Base-by-base conservation (phyloP, 2,888 invertebrate species). In the Papilio demoleus region DNA sequence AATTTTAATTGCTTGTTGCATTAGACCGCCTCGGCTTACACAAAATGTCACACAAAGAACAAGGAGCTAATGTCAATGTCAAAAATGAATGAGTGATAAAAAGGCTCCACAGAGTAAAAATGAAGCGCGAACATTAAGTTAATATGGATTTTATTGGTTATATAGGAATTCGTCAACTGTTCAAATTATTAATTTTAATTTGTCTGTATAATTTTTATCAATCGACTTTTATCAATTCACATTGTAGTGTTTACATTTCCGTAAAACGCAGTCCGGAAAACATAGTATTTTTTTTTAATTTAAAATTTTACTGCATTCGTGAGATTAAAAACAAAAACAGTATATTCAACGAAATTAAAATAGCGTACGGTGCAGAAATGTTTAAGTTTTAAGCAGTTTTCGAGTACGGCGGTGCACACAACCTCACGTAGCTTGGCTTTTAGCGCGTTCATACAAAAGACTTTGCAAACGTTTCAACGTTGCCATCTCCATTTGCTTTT, bases 371-470 rank as follows among this genome's bases (percentile, higher is more conserved):
- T 69, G 69, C 61, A 56, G 53, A 65, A 69, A 60, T 60, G 31
- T 65, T 50, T 40, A 60, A 68, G 69, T 63, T 67, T 67, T 66
- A 62, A 71, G 61, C 69, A 45, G 31, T 65, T 65, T 59, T 62
- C 64, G 60, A 70, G 76, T 75, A 75, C 75, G 74, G 70, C 70
- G 70, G 70, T 62, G 72, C 69, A 74, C 72, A 71, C 73, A 73
- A 70, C 70, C 72, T 77, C 75, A 76, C 72, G 74, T 74, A 72
- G 68, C 70, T 61, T 75, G 70, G 76, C 81, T 83, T 81, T 79
- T 75, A 82, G 72, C 78, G 74, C 75, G 74, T 81, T 79, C 80
- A 81, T 81, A 83, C 82, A 84, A 82, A 81, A 79, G 77, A 75
- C 76, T n/a, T n/a, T 77, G 76, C 74, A 79, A 75, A 81, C 77